phyloP scores from a whole-genome alignment of 2,113 vertebrate genomes.

The Petrocephalus microphthalmus region DNA sequence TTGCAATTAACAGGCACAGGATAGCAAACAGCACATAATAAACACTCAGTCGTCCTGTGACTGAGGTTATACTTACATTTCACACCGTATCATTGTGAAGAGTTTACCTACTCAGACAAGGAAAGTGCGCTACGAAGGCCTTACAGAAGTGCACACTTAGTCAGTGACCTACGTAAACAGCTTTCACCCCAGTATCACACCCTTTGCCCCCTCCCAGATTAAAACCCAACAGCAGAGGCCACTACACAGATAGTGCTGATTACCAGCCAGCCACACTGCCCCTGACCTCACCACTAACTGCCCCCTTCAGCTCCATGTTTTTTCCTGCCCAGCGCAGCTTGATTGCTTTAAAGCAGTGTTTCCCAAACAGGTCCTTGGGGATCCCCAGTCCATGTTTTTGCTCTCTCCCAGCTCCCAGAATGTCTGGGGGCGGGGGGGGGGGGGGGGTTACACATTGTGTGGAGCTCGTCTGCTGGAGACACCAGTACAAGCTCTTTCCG shows the following conservation, averaged over 20 bases:
- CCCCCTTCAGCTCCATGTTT: background rate
- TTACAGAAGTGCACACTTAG: background rate
- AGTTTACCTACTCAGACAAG: background rate
- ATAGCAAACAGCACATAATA: background rate
- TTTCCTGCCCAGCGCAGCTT: background rate
- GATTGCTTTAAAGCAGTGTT: background rate
- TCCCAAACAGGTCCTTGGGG: background rate
- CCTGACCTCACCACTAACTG: background rate
- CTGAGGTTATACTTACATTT: background rate
- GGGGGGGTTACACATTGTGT: background rate
- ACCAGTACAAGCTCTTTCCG: background rate
- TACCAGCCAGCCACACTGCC: background rate
- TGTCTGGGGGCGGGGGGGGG: background rate
- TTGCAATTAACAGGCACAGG: background rate
- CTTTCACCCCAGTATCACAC: background rate
- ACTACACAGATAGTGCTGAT: background rate
- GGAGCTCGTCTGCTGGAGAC: background rate
- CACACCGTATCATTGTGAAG: background rate
- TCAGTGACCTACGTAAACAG: background rate
- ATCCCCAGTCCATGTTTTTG: background rate
- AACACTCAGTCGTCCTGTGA: background rate
- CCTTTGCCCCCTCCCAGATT: background rate
- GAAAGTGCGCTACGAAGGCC: background rate
- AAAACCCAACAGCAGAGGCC: background rate
- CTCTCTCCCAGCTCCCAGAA: background rate